Conservation (phyloP, 1,140 invertebrate species). For the Bombus waltoni region DNA sequence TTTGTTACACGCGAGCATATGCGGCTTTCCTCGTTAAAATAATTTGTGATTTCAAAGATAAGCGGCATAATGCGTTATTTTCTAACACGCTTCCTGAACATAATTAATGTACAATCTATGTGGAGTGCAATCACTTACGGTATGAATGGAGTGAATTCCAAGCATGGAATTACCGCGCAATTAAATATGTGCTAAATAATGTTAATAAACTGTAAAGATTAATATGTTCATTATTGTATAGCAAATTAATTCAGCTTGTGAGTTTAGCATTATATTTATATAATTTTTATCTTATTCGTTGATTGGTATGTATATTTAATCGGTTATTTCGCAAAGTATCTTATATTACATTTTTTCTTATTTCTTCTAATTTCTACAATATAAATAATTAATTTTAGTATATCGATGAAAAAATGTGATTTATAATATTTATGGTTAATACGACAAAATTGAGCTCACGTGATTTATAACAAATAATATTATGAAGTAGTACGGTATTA, state of each 20-base stretch:
- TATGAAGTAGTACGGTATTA: not conserved
- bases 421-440: not conserved
- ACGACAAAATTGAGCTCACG: not conserved
- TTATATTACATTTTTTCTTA: not conserved
- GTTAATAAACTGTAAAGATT: constrained; percentile 18
- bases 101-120: constrained; percentile 17
- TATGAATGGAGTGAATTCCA: constrained; percentile 20
- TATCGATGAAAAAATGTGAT: not conserved
- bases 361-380: too few species aligned
- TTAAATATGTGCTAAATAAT: not conserved
- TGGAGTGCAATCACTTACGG: not conserved
- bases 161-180: constrained; percentile 6
- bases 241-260: not conserved
- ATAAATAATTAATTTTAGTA: too few species aligned
- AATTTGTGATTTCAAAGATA: not conserved
- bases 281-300: not conserved
- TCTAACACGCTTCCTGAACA: not conserved
- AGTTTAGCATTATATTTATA: not conserved
- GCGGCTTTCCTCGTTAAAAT: not conserved
- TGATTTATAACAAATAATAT: not conserved
- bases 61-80: not conserved
- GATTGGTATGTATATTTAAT: not conserved
- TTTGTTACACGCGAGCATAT: not conserved
- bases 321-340: not conserved
- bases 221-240: not conserved